These are phyloP conservation scores for Gobio occitaniae DNA, from an alignment of 2,797 vertebrate genomes.

Conservation along the genomic window DNA sequence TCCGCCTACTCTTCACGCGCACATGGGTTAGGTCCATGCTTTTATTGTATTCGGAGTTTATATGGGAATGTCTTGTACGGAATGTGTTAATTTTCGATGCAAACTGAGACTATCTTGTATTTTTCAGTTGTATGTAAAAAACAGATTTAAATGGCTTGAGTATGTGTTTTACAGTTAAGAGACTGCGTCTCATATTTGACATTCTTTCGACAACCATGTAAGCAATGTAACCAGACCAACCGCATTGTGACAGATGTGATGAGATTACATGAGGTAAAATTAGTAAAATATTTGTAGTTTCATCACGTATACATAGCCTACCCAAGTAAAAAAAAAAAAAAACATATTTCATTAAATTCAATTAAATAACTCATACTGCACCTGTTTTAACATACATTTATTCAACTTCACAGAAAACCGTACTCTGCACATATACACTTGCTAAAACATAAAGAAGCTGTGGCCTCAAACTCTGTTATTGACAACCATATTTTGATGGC, in stretches of 20 bases:
- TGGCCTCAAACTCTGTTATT: conserved; percentile 15
- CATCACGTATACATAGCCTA: not conserved
- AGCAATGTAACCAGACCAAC: conserved; percentile 46
- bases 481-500: not conserved
- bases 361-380: not conserved
- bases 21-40: too few species aligned
- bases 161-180: conserved; percentile 16
- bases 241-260: conserved; percentile 41
- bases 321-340: too few species aligned
- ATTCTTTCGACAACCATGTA: conserved; percentile 27
- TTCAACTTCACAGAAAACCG: not conserved
- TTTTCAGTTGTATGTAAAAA: not conserved
- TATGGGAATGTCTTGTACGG: not conserved
- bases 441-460: not conserved
- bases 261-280: not conserved
- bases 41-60: not conserved
- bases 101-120: not conserved
- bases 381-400: not conserved
- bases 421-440: not conserved
- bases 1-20: conserved; percentile 27
- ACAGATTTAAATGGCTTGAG: not conserved
- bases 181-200: conserved; percentile 16
- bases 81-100: not conserved
- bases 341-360: too few species aligned
- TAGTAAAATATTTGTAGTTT: conserved; percentile 18